Conservation (phyloP, 1,140 invertebrate species). For the Drosophila micromelanica region DNA sequence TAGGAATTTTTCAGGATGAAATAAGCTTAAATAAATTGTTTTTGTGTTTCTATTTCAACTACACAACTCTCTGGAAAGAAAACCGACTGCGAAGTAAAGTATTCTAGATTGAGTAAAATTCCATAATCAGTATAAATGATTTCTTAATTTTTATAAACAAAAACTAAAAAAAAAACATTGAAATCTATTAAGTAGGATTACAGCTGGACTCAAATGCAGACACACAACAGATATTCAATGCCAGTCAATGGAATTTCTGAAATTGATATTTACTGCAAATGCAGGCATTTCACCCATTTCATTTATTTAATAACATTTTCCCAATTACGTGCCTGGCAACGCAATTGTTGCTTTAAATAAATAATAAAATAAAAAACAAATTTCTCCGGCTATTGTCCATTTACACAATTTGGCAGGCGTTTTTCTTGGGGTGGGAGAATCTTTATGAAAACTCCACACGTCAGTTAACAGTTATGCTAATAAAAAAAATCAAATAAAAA, state of each 20-base stretch:
- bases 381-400: constrained; percentile 41
- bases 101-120: too few relatives aligned
- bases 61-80: too few relatives aligned
- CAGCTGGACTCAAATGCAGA: too few relatives aligned
- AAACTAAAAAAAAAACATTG: too few relatives aligned
- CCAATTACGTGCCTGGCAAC: constrained; percentile 57
- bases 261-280: constrained; percentile 56
- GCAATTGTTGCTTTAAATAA: constrained; percentile 40
- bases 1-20: too few relatives aligned
- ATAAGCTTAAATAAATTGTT: too few relatives aligned
- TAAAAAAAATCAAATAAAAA: constrained; percentile 29
- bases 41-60: too few relatives aligned
- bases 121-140: too few relatives aligned
- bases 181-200: too few relatives aligned
- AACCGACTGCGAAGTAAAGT: too few relatives aligned
- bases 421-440: neutral
- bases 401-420: constrained; percentile 8
- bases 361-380: neutral
- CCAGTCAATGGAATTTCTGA: constrained; percentile 42
- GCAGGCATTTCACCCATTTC: constrained; percentile 53
- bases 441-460: constrained; percentile 42
- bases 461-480: constrained; percentile 44
- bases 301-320: constrained; percentile 67
- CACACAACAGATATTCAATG: neutral
- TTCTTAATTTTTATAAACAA: too few relatives aligned